phyloP scores from a whole-genome alignment of 2,888 invertebrate genomes.

The Eristalinus aeneus region DNA sequence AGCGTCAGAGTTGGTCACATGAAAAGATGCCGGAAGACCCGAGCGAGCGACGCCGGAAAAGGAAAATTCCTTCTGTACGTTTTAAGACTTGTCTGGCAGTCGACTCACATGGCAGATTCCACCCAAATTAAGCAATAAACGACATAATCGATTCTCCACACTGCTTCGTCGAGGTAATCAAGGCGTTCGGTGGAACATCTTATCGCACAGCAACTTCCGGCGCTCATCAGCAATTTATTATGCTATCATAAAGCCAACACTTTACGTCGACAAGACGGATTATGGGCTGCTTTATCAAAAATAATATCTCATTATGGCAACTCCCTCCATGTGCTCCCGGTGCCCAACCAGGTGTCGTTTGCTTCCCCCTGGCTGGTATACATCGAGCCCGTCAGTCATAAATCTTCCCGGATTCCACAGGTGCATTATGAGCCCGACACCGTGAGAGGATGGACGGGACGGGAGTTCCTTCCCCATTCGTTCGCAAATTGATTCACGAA shows the following conservation, averaged over 20 bases:
- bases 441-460: background rate
- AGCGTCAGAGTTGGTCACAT: background rate
- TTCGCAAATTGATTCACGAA: slow-evolving; percentile 14
- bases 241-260: slow-evolving; percentile 7
- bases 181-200: background rate
- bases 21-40: background rate
- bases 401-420: slow-evolving; percentile 17
- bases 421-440: slow-evolving; percentile 10
- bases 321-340: background rate
- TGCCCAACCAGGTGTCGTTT: background rate
- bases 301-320: background rate
- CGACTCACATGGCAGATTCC: background rate
- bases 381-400: background rate
- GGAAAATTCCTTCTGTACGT: too few relatives aligned
- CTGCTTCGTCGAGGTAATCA: too few relatives aligned
- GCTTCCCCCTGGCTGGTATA: background rate
- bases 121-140: background rate
- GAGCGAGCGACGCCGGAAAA: background rate
- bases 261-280: background rate
- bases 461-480: background rate
- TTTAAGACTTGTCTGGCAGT: background rate
- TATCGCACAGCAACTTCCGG: background rate
- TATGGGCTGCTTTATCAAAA: slow-evolving; percentile 1
- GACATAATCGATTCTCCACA: background rate
- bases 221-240: slow-evolving; percentile 2